These are phyloP conservation scores for Dysdera silvatica DNA, from an alignment of 1,140 invertebrate species.

Conservation along the genomic window DNA sequence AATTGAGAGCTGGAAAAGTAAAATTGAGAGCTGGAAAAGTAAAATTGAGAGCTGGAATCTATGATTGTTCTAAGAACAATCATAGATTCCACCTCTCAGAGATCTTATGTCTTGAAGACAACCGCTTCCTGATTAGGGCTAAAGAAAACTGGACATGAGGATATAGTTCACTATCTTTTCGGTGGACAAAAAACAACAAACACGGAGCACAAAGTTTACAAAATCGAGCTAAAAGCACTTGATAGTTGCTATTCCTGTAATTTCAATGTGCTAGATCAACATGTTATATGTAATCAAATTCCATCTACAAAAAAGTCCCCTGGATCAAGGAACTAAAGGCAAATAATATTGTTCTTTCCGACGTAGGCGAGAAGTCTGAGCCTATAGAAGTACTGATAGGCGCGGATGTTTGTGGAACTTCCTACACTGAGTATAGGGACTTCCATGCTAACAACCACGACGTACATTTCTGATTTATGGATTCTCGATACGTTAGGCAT, in stretches of 20 bases:
- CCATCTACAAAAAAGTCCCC: too few species aligned
- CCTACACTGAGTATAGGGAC: neutral
- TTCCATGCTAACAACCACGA: constrained; percentile 29
- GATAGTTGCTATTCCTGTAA: too few species aligned
- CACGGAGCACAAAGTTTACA: too few species aligned
- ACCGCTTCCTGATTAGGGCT: neutral
- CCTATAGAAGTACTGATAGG: constrained; percentile 6
- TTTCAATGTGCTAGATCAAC: too few species aligned
- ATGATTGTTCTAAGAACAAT: neutral
- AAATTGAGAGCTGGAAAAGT: neutral
- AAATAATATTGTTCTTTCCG: neutral
- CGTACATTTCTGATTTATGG: neutral
- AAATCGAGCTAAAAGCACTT: too few species aligned
- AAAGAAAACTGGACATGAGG: too few species aligned
- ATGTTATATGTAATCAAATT: too few species aligned
- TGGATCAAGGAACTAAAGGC: neutral
- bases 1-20: too few species aligned
- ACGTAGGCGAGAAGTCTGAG: neutral
- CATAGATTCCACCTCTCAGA: too few species aligned
- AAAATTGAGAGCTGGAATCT: neutral
- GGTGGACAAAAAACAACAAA: too few species aligned
- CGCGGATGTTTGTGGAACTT: neutral
- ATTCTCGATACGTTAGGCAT: neutral
- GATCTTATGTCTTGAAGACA: neutral
- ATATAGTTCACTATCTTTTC: too few species aligned